Percentiles rank a stretch among this genome's conserved stretches.
These are phyloP conservation scores for Medauroidea extradentata DNA, from an alignment of 1,140 invertebrate genomes.

Conservation along the genomic window DNA sequence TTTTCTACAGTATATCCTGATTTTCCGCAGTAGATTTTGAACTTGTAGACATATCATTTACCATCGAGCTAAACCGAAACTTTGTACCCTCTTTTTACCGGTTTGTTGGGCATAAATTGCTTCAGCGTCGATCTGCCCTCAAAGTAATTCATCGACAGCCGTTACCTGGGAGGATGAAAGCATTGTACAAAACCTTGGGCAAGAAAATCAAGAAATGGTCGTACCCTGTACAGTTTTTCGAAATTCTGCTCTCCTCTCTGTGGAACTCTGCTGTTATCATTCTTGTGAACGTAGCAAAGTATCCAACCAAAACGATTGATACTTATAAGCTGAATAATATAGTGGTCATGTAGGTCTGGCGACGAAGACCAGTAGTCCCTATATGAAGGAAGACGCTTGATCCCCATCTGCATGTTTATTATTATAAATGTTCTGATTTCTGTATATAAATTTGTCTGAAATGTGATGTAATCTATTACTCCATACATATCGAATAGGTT, in stretches of 20 bases:
- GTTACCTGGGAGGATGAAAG: conserved; percentile 3
- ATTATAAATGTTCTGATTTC: conserved; percentile 4
- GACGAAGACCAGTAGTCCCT: conserved; percentile 12
- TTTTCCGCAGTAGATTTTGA: conserved; percentile 13
- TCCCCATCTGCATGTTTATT: conserved; percentile 6
- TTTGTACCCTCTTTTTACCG: conserved; percentile 19
- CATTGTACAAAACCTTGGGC: conserved; percentile 2
- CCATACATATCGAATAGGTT: no score
- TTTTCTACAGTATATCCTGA: conserved; percentile 11
- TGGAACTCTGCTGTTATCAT: conserved; percentile 14
- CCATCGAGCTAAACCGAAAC: conserved; percentile 7
- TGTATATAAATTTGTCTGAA: neutral
- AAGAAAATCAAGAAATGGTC: conserved; percentile 10
- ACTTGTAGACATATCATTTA: conserved; percentile 11
- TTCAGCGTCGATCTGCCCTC: conserved; percentile 17
- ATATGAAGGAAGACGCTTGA: conserved; percentile 1
- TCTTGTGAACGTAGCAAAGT: conserved; percentile 11
- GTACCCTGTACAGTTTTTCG: conserved; percentile 18
- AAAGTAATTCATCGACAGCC: conserved; percentile 20
- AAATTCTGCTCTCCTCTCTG: conserved; percentile 5
- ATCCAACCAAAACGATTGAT: conserved; percentile 15
- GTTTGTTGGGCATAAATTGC: conserved; percentile 16
- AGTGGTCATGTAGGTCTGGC: neutral
- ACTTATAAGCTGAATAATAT: conserved; percentile 7
- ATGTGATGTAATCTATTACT: no score